Conservation (phyloP, 1,140 invertebrate genomes). For the Helicoverpa zea region DNA sequence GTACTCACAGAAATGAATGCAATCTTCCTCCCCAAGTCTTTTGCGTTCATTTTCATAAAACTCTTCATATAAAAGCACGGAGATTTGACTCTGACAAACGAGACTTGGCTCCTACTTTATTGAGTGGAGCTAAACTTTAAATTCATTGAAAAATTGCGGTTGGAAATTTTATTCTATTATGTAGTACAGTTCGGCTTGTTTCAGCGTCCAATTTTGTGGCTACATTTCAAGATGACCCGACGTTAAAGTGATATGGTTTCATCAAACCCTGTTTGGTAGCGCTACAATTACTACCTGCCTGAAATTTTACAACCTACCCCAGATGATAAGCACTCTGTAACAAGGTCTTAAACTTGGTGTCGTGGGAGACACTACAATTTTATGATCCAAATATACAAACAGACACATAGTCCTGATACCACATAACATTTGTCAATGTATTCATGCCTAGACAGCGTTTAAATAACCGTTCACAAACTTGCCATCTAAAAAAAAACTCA, state of each 20-base stretch:
- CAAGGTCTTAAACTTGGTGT: not conserved
- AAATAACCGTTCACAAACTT: slow-evolving; percentile 25
- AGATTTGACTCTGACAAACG: slow-evolving; percentile 39
- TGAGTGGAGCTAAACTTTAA: slow-evolving; percentile 32
- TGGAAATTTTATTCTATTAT: not conserved
- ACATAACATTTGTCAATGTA: slow-evolving; percentile 10
- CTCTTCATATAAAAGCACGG: slow-evolving; percentile 36
- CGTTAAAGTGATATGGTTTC: not conserved
- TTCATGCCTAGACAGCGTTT: not conserved
- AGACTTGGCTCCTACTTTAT: slow-evolving; percentile 34
- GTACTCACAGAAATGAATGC: slow-evolving; percentile 14
- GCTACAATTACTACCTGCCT: not conserved
- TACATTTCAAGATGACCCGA: not conserved
- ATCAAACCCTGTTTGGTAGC: not conserved
- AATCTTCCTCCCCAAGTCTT: slow-evolving; percentile 21
- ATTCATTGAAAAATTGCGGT: slow-evolving; percentile 29
- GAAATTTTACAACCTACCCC: not conserved
- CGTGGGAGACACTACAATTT: not conserved
- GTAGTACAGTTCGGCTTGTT: not conserved
- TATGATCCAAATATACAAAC: slow-evolving; percentile 18
- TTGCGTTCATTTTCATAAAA: slow-evolving; percentile 33
- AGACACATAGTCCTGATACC: not conserved
- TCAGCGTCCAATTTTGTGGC: not conserved
- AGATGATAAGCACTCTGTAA: not conserved
- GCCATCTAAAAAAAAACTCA: slow-evolving; percentile 4